A percentile compares a stretch with the other conserved stretches of the same genome.
These are phyloP conservation scores for Rhadinocentrus ornatus DNA, from an alignment of 2,797 vertebrate species.

Conservation along the genomic window DNA sequence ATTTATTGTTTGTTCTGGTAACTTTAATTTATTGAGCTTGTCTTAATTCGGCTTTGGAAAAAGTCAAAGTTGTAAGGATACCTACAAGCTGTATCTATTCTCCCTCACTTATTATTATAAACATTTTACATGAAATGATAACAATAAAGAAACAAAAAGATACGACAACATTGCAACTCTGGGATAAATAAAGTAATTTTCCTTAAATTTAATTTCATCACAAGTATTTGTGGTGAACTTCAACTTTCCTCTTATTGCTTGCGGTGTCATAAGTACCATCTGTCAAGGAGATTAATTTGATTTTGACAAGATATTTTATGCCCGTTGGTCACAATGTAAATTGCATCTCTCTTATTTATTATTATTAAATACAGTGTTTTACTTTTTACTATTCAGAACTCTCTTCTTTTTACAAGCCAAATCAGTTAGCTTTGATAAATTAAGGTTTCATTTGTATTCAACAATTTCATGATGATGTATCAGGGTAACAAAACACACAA, in stretches of 20 bases:
- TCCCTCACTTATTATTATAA: neutral
- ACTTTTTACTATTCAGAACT: neutral
- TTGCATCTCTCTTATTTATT: slow-evolving; percentile 33
- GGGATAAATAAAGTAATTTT: too few relatives aligned
- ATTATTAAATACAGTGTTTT: slow-evolving; percentile 23
- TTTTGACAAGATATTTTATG: slow-evolving; percentile 51
- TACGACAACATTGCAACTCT: too few relatives aligned
- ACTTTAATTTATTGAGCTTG: neutral
- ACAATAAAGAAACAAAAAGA: too few relatives aligned
- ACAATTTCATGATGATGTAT: neutral
- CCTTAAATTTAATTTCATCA: too few relatives aligned
- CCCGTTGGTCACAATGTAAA: slow-evolving; percentile 43
- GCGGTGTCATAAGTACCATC: slow-evolving; percentile 23
- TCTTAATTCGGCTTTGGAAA: neutral
- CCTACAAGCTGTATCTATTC: neutral
- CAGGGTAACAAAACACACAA: neutral
- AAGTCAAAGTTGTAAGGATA: neutral
- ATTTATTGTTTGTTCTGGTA: neutral
- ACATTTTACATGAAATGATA: too few relatives aligned
- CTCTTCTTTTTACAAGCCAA: neutral
- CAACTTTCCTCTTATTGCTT: slow-evolving; percentile 14
- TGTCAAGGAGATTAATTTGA: slow-evolving; percentile 52
- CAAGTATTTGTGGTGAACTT: slow-evolving; percentile 5
- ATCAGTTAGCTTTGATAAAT: neutral
- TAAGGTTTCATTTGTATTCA: neutral